These are phyloP conservation scores for Mesembrinibis cayennensis DNA, from an alignment of 2,113 vertebrate genomes.

Conservation along the genomic window DNA sequence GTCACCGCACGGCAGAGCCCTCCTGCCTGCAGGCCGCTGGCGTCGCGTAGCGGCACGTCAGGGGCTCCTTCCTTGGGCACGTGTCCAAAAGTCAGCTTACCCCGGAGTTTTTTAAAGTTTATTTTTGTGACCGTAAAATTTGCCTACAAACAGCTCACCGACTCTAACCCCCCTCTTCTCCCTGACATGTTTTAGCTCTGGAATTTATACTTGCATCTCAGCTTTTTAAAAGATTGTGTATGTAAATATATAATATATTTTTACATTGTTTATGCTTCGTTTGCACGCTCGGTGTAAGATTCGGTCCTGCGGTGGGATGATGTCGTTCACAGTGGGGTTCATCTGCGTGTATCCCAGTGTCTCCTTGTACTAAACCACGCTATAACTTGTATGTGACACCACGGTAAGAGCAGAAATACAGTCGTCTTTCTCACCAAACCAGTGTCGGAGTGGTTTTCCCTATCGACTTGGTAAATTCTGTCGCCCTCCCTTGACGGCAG, in stretches of 20 bases:
- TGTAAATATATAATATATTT: slow-evolving; percentile 22
- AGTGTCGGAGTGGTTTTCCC: neutral
- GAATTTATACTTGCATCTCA: neutral
- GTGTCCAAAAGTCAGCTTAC: neutral
- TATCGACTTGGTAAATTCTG: rapidly evolving
- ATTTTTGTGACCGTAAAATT: neutral
- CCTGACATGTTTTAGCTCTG: neutral
- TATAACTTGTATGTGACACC: neutral
- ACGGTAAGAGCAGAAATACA: neutral
- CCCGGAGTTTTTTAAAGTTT: neutral
- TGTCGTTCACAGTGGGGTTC: neutral
- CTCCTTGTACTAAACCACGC: neutral
- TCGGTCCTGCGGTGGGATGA: neutral
- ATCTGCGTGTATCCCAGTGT: neutral
- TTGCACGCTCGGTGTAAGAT: neutral
- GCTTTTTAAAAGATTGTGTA: neutral
- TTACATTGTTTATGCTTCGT: neutral
- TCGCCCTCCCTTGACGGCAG: neutral
- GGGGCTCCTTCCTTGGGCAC: neutral
- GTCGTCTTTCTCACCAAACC: neutral
- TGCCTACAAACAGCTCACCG: neutral
- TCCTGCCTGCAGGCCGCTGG: rapidly evolving
- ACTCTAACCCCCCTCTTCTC: neutral
- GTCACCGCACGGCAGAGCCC: neutral
- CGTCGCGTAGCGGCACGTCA: neutral